A percentile compares a stretch with the other conserved stretches of the same genome.
Evolutionary conservation across 1,140 invertebrate species (phyloP).

Genomic region (Atta cephalotes): DNA sequence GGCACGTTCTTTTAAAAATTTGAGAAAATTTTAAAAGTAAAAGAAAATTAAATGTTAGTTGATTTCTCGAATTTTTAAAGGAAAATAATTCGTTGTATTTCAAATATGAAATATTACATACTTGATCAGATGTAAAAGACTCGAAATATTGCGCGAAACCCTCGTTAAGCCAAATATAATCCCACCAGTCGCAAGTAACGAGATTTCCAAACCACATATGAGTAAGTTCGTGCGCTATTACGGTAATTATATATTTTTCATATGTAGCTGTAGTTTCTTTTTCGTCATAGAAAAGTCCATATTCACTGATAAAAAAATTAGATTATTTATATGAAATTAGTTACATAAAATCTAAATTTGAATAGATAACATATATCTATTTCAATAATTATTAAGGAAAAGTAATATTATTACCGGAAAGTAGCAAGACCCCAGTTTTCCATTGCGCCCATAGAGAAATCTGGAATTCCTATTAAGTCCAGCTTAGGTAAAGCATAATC

Average conservation of each 20-base stretch:
- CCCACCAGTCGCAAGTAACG: slow-evolving; percentile 90
- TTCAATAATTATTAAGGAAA: not conserved
- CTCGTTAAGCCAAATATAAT: slow-evolving; percentile 90
- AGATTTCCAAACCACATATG: slow-evolving; percentile 91
- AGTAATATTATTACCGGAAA: slow-evolving; percentile 82
- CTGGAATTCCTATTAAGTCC: slow-evolving; percentile 91
- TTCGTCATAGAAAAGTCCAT: slow-evolving; percentile 88
- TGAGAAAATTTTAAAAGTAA: not conserved
- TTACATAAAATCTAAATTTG: not conserved
- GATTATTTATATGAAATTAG: slow-evolving; percentile 62
- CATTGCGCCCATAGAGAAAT: slow-evolving; percentile 86
- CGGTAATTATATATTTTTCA: slow-evolving; percentile 85
- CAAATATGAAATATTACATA: slow-evolving; percentile 37
- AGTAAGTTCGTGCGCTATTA: slow-evolving; percentile 89
- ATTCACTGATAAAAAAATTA: slow-evolving; percentile 85
- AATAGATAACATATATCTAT: not conserved
- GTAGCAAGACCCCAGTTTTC: slow-evolving; percentile 88
- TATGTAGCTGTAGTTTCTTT: slow-evolving; percentile 82
- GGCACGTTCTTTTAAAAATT: not conserved
- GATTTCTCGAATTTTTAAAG: not conserved
- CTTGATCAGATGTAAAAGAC: slow-evolving; percentile 64
- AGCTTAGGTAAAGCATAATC: slow-evolving; percentile 86
- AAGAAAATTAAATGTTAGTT: not conserved
- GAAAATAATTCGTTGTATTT: not conserved
- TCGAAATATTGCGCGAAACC: slow-evolving; percentile 90